Evolutionary conservation across 1,140 invertebrate genomes (phyloP).

Genomic region (Aradophagus sp.): DNA sequence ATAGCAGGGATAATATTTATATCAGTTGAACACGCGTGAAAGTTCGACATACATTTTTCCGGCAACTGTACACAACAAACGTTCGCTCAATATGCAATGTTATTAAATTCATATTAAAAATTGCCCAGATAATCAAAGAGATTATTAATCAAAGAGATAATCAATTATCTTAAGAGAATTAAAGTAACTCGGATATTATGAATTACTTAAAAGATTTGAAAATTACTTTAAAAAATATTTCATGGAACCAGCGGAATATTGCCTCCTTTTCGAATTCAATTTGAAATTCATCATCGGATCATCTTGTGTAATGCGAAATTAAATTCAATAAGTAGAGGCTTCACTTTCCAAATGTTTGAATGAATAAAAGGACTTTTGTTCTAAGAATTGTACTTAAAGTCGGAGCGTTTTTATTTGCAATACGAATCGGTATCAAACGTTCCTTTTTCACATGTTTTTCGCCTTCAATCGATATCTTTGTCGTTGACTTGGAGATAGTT

Average conservation of each 20-base stretch:
- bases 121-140: conserved; percentile 2
- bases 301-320: conserved; percentile 27
- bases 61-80: neutral
- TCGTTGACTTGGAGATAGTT: no score
- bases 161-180: conserved; percentile 27
- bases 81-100: conserved; percentile 1
- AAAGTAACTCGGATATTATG: conserved; percentile 14
- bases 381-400: neutral
- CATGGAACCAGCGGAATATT: conserved; percentile 17
- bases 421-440: no score
- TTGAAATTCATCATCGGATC: conserved; percentile 31
- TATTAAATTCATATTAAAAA: conserved; percentile 29
- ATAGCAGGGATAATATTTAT: conserved; percentile 8
- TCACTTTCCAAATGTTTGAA: conserved; percentile 15
- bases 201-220: conserved; percentile 32
- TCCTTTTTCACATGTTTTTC: no score
- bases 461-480: no score
- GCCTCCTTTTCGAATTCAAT: conserved; percentile 21
- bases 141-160: no score
- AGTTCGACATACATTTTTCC: conserved; percentile 3
- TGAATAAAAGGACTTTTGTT: conserved; percentile 1
- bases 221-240: conserved; percentile 33
- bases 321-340: conserved; percentile 16
- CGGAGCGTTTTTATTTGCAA: no score
- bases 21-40: neutral